Evolutionary conservation across 1,140 invertebrate genomes (phyloP).

Genomic region (Pseudomyrmex gracilis): DNA sequence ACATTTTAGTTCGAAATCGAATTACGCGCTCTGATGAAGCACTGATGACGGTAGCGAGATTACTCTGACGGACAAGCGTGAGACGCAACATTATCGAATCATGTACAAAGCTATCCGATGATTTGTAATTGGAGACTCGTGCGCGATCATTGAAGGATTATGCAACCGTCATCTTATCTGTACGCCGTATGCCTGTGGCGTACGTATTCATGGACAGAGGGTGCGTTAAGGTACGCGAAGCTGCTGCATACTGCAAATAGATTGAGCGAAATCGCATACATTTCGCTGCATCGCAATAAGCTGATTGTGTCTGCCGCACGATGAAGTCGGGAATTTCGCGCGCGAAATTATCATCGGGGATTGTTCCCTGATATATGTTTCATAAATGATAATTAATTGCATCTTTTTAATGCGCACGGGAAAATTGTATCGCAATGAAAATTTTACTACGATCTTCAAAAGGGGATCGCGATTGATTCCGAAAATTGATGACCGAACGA

Average conservation of each 20-base stretch:
- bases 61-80: conserved; percentile 4
- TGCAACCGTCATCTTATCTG: conserved; percentile 61
- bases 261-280: conserved; percentile 51
- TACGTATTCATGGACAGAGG: conserved; percentile 75
- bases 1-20: neutral
- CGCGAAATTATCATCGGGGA: conserved; percentile 6
- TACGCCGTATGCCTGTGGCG: conserved; percentile 46
- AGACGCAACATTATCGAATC: conserved; percentile 34
- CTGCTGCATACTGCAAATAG: conserved; percentile 44
- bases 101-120: conserved; percentile 32
- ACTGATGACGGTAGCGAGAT: conserved; percentile 6
- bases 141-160: conserved; percentile 58
- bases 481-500: no score
- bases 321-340: conserved; percentile 60
- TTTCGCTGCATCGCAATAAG: conserved; percentile 44
- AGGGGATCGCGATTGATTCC: neutral
- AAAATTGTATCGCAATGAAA: no score
- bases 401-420: no score
- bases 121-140: conserved; percentile 28
- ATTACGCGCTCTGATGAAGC: conserved; percentile 11
- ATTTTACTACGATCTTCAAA: neutral
- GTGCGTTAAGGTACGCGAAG: conserved; percentile 57
- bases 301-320: conserved; percentile 63
- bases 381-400: no score
- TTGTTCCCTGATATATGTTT: no score